These are phyloP conservation scores for Turritopsis dohrnii DNA, from an alignment of 30 jellyfish, hydroid and myxozoan species.

Conservation along the genomic window DNA sequence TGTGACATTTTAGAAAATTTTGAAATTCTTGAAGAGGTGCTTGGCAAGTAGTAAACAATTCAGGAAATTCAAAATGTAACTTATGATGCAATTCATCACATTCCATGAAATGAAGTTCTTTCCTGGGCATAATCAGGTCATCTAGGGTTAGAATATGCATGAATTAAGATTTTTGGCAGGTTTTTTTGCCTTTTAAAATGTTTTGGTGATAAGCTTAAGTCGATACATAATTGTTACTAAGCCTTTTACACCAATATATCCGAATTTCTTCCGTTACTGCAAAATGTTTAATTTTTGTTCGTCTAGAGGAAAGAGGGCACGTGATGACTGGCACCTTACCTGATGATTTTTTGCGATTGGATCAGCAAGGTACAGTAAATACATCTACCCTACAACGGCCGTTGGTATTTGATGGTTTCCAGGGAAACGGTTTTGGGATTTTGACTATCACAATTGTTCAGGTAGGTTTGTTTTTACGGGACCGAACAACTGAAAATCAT, in stretches of 20 bases:
- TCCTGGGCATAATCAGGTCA: neutral
- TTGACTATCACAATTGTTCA: conserved; percentile 69
- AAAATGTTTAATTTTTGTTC: conserved; percentile 20
- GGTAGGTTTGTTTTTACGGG: too few relatives aligned
- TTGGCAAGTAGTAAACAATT: neutral
- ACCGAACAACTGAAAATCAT: too few relatives aligned
- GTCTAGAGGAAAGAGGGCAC: conserved; percentile 38
- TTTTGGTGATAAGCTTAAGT: too few relatives aligned
- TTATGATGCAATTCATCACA: neutral
- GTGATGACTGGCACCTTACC: conserved; percentile 80
- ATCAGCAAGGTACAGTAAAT: neutral
- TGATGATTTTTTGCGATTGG: conserved; percentile 57
- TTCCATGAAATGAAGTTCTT: neutral
- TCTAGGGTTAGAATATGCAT: neutral
- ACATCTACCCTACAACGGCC: conserved; percentile 20
- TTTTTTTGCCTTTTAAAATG: too few relatives aligned
- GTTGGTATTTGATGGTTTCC: conserved; percentile 37
- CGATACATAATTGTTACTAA: too few relatives aligned
- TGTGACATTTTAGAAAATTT: neutral
- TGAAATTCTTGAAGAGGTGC: neutral
- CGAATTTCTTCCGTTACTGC: too few relatives aligned
- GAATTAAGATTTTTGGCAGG: too few relatives aligned
- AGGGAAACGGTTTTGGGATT: conserved; percentile 49
- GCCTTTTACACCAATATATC: too few relatives aligned
- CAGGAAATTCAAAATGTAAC: neutral